These are phyloP conservation scores for Syngnathus floridae DNA, from an alignment of 2,113 vertebrate species.

Conservation along the genomic window DNA sequence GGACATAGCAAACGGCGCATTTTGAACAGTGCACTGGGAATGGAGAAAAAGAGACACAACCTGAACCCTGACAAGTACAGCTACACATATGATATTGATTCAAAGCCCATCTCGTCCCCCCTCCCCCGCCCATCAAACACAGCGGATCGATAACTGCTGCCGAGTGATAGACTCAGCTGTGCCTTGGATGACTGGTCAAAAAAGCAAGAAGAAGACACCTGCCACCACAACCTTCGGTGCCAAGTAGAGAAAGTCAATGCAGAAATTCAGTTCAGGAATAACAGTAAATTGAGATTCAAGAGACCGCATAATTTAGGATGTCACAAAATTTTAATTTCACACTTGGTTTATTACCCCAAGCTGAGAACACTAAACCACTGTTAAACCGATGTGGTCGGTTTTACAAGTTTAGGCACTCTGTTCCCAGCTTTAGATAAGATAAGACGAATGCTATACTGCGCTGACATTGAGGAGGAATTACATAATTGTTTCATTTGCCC, in stretches of 20 bases:
- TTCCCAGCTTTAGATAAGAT: constrained; percentile 2
- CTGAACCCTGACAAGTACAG: neutral
- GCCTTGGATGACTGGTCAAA: constrained; percentile 28
- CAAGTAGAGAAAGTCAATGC: neutral
- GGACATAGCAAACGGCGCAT: neutral
- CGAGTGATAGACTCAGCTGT: constrained; percentile 26
- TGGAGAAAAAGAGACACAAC: neutral
- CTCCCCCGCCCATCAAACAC: neutral
- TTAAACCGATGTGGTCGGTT: neutral
- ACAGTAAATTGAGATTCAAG: neutral
- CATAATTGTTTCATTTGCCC: neutral
- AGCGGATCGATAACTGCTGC: neutral
- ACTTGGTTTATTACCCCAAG: neutral
- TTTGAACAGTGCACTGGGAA: neutral
- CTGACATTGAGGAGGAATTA: neutral
- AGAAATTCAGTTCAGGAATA: neutral
- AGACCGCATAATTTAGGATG: neutral
- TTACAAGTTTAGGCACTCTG: neutral
- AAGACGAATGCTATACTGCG: neutral
- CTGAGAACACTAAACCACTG: neutral
- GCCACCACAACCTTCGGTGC: neutral
- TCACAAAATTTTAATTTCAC: neutral
- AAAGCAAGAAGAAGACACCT: neutral
- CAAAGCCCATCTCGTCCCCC: neutral
- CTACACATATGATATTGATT: neutral